A percentile compares a stretch with the other conserved stretches of the same genome.
phyloP scores from a whole-genome alignment of 1,140 invertebrate genomes.

The Musca vetustissima region DNA sequence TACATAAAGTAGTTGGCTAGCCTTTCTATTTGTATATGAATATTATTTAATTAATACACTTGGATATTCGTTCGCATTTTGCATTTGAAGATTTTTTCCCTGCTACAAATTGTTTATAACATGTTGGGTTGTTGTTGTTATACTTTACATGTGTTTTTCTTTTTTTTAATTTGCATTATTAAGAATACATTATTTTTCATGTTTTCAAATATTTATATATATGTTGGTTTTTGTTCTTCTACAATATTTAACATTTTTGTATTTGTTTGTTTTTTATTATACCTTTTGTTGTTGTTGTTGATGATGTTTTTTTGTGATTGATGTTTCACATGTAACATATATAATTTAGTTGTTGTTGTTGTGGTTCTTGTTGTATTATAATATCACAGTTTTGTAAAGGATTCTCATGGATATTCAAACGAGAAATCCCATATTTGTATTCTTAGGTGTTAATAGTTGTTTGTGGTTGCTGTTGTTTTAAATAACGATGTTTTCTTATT shows the following conservation, averaged over 20 bases:
- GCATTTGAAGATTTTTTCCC: neutral
- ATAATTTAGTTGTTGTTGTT: neutral
- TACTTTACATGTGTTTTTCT: constrained; percentile 34
- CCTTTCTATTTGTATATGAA: too few species aligned
- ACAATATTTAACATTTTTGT: constrained; percentile 43
- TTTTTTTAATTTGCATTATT: neutral
- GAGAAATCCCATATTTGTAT: constrained; percentile 18
- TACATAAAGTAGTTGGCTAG: neutral
- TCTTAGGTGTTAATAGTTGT: constrained; percentile 18
- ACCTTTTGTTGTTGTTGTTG: constrained; percentile 33
- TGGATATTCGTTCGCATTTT: too few species aligned
- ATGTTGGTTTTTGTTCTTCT: neutral
- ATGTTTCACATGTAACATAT: constrained; percentile 9
- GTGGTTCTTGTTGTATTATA: constrained; percentile 10
- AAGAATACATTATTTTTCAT: constrained; percentile 3
- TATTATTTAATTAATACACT: too few species aligned
- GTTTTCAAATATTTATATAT: neutral
- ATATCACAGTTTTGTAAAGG: constrained; percentile 23
- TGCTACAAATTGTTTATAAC: constrained; percentile 22
- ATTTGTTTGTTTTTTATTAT: constrained; percentile 28
- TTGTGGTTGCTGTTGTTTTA: neutral
- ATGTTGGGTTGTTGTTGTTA: constrained; percentile 38
- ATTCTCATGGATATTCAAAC: constrained; percentile 7
- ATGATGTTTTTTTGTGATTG: constrained; percentile 27
- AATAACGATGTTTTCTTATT: too few species aligned